phyloP scores from a whole-genome alignment of 2,113 vertebrate species.

The Lutjanus erythropterus region DNA sequence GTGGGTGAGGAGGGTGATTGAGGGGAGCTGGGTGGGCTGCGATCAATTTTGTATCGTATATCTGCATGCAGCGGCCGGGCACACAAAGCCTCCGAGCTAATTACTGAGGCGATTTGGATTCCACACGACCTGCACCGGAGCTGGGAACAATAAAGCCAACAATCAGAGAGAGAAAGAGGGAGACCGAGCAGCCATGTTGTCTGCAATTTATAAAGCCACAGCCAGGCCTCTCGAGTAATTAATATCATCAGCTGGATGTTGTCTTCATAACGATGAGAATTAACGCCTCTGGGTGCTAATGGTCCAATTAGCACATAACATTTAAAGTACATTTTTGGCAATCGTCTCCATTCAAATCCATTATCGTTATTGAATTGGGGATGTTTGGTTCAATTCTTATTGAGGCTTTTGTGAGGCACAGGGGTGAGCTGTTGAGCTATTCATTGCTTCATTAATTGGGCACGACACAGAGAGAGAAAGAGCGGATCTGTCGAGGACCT shows the following conservation, averaged over 20 bases:
- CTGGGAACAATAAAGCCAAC: conserved; percentile 79
- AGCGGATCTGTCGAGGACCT: conserved; percentile 8
- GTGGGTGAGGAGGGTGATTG: conserved; percentile 55
- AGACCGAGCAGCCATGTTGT: conserved; percentile 68
- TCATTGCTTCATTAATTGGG: conserved; percentile 57
- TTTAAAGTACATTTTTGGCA: conserved; percentile 78
- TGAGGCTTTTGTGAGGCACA: conserved; percentile 64
- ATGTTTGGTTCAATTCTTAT: conserved; percentile 68
- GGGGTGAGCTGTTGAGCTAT: conserved; percentile 54
- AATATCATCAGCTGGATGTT: conserved; percentile 78
- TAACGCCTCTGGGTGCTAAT: conserved; percentile 71
- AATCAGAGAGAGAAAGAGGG: conserved; percentile 65
- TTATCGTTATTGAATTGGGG: conserved; percentile 75
- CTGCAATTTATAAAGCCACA: conserved; percentile 73
- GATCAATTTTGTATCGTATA: conserved; percentile 77
- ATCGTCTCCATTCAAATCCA: conserved; percentile 69
- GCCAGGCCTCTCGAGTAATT: conserved; percentile 75
- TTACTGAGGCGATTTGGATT: conserved; percentile 80
- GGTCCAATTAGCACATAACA: conserved; percentile 75
- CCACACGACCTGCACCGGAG: conserved; percentile 71
- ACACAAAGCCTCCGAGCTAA: conserved; percentile 80
- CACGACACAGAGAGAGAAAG: conserved; percentile 16
- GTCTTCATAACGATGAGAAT: conserved; percentile 72
- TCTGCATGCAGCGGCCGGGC: conserved; percentile 60
- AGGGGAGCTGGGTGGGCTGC: conserved; percentile 59